Percentiles rank a stretch among this genome's conserved stretches.
phyloP scores from a whole-genome alignment of 2,797 vertebrate genomes.

The Halcyon leucocephala region DNA sequence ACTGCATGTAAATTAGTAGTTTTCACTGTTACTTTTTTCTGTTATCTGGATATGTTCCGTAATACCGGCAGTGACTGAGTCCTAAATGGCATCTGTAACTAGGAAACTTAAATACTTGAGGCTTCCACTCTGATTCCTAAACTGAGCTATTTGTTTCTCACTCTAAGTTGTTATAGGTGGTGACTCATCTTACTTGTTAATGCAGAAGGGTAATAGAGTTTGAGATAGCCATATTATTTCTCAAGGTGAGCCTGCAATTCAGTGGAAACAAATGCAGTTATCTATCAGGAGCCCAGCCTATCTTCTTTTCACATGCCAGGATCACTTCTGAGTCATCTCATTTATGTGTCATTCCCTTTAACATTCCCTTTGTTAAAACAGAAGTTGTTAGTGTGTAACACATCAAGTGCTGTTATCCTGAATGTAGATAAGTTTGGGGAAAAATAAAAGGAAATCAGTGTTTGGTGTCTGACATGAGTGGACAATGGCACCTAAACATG shows the following conservation, averaged over 20 bases:
- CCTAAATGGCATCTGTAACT: not conserved
- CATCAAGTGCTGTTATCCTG: not conserved
- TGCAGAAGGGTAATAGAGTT: not conserved
- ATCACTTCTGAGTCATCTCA: not conserved
- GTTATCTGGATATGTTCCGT: not conserved
- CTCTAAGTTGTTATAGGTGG: not conserved
- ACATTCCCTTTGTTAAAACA: not conserved
- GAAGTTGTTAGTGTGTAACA: not conserved
- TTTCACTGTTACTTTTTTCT: not conserved
- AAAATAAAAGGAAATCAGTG: not conserved
- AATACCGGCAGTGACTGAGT: not conserved
- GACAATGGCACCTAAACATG: not conserved
- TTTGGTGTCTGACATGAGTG: not conserved
- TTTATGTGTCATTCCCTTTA: not conserved
- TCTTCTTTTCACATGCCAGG: not conserved
- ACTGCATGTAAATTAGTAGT: slow-evolving; percentile 6
- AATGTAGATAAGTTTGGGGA: not conserved
- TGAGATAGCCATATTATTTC: not conserved
- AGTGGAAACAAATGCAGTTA: not conserved
- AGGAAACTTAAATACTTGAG: not conserved
- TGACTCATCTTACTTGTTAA: not conserved
- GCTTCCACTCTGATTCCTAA: not conserved
- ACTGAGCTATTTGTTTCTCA: not conserved
- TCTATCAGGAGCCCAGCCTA: not conserved
- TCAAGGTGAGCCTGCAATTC: not conserved